Base-by-base conservation (phyloP, 2,113 vertebrate species). In the Chaetura pelagica region DNA sequence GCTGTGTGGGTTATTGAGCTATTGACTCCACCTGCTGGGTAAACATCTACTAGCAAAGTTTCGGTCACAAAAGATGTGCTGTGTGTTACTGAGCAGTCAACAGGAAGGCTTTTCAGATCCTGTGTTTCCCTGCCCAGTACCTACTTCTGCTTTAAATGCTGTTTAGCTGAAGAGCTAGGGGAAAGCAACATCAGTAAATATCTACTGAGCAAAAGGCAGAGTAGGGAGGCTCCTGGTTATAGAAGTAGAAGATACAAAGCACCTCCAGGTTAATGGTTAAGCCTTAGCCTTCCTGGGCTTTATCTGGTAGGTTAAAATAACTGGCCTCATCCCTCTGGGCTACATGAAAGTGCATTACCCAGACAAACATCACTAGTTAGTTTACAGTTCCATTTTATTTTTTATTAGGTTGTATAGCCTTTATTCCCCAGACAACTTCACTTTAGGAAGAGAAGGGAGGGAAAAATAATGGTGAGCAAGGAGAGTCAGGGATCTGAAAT, bases 1-100 rank as follows among this genome's bases (percentile, higher is more conserved):
- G 8, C 69, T 83, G 55, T 59, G 23, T 68, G 40, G 19, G 76
- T 96, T 93, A 40, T 27, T 96, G 92, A 93, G 91, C 83, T 85
- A 80, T 86, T 92, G 84, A 92, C 96, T 97, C 96, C 97, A 94
- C 89, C 97, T 97, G 90, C 91, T 97, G 97, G 94, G 81, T 81
- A 71, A 92, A 85, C 27, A 54, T 86, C 63, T 93, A 35, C 74
- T 81, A 89, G 80, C 91, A 87, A 62, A 52, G 40, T 61, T 91
- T 42, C n/a, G 34, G 52, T 64, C 76, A 26, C 44, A 58, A 35
- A 88, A 72, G 64, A 81, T 90, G 79, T 93, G 74, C 59, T 67
- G 1, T 34, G 12, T 17, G 3, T 92, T 94, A 44, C 40, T 57
- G 67, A 71, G 48, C 30, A 24, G 38, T 62, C 82, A 34, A 40